Percentiles rank a stretch among this genome's conserved stretches.
These are phyloP conservation scores for Drosophila miranda DNA, from an alignment of 1,140 invertebrate species.

Conservation along the genomic window DNA sequence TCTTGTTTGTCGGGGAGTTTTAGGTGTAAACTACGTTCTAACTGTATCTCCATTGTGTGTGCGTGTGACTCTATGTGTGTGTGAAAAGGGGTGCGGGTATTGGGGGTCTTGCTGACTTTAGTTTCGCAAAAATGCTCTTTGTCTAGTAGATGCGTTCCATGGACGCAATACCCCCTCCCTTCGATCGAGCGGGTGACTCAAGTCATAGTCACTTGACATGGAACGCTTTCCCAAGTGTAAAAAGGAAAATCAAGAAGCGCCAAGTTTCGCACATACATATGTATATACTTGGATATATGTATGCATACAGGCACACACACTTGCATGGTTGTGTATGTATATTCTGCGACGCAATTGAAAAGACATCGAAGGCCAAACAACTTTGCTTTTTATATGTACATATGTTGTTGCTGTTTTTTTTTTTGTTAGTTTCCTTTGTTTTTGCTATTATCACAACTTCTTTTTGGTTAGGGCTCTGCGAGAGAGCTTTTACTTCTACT, in stretches of 20 bases:
- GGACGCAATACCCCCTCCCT: neutral
- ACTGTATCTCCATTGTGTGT: too few relatives aligned
- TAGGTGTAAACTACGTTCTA: too few relatives aligned
- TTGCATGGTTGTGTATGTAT: slow-evolving; percentile 34
- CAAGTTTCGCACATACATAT: slow-evolving; percentile 49
- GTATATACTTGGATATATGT: slow-evolving; percentile 12
- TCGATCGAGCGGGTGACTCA: slow-evolving; percentile 18
- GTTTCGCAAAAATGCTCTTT: too few relatives aligned
- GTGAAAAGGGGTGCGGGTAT: too few relatives aligned
- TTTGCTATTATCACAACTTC: slow-evolving; percentile 71
- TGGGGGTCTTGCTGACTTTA: too few relatives aligned
- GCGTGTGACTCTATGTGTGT: too few relatives aligned
- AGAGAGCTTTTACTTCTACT: slow-evolving; percentile 16
- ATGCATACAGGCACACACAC: slow-evolving; percentile 2
- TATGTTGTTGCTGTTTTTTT: slow-evolving; percentile 30
- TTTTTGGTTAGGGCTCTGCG: slow-evolving; percentile 19
- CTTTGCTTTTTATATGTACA: slow-evolving; percentile 62
- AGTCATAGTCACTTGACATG: slow-evolving; percentile 28
- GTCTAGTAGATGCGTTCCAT: too few relatives aligned
- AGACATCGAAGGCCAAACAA: slow-evolving; percentile 80
- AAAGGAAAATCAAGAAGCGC: slow-evolving; percentile 53
- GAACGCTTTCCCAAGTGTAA: slow-evolving; percentile 23
- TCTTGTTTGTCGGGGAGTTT: too few relatives aligned
- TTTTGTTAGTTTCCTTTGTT: slow-evolving; percentile 53
- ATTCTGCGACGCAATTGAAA: slow-evolving; percentile 80